Conservation (phyloP, 2,797 vertebrate genomes). For the Chloroceryle amazona region DNA sequence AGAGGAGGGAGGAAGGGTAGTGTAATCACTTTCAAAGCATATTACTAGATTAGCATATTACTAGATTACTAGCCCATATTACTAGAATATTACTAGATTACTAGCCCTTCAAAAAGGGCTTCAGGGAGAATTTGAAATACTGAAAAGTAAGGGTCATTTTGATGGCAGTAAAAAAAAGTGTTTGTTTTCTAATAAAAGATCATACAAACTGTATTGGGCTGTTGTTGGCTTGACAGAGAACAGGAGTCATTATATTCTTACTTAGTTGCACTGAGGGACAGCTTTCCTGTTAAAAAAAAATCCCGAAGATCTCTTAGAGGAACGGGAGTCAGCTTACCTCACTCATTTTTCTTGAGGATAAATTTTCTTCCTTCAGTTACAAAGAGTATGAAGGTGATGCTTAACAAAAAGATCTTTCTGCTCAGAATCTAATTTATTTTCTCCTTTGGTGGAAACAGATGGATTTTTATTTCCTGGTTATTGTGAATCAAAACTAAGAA, state of each 20-base stretch:
- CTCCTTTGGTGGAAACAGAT: not conserved
- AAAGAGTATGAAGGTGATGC: not conserved
- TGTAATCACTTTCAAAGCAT: conserved; percentile 41
- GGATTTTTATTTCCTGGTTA: conserved; percentile 34
- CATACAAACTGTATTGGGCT: not conserved
- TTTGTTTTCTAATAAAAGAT: conserved; percentile 20
- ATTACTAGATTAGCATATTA: conserved; percentile 8
- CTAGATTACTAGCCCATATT: not conserved
- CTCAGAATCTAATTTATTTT: not conserved
- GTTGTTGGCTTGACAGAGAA: not conserved
- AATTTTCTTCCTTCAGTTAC: not conserved
- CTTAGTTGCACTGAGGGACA: not conserved
- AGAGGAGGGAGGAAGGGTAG: not conserved
- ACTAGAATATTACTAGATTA: not conserved
- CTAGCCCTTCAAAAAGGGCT: conserved; percentile 16
- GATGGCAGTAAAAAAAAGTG: not conserved
- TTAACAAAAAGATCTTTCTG: not conserved
- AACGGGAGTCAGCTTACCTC: not conserved
- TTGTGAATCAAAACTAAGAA: not conserved
- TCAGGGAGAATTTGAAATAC: not conserved
- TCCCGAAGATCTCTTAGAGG: not conserved
- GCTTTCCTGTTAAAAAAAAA: not conserved
- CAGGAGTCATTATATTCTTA: not conserved
- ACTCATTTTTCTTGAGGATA: not conserved
- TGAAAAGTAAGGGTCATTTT: conserved; percentile 19